Evolutionary conservation across 2,797 vertebrate species (phyloP).

Genomic region (Picus viridis): DNA sequence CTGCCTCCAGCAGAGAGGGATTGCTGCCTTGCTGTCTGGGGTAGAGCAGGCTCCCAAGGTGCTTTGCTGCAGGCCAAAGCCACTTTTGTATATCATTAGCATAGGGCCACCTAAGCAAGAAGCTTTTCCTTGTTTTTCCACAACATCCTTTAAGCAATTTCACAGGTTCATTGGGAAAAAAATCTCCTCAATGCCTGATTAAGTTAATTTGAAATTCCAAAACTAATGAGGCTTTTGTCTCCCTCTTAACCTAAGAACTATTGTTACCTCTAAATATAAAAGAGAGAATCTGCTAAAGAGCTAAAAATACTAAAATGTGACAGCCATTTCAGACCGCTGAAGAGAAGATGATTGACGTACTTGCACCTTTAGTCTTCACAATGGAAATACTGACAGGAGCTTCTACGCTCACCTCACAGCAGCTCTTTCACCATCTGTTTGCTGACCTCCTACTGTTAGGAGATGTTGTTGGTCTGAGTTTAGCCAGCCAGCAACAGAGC

Average conservation of each 20-base stretch:
- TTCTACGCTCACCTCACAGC: not conserved
- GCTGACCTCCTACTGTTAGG: not conserved
- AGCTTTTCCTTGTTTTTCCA: not conserved
- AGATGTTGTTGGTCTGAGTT: not conserved
- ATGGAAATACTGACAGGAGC: not conserved
- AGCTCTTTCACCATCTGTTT: not conserved
- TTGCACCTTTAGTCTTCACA: conserved; percentile 2
- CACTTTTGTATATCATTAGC: not conserved
- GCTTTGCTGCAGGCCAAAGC: accelerated
- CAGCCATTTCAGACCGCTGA: not conserved
- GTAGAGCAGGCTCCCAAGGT: accelerated
- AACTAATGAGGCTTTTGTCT: conserved; percentile 46
- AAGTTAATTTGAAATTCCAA: conserved; percentile 35
- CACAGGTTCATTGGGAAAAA: not conserved
- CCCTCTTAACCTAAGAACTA: conserved; percentile 12
- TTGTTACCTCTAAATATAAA: conserved; percentile 26
- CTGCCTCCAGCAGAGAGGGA: not conserved
- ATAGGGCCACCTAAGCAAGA: not conserved
- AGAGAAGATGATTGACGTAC: conserved; percentile 1
- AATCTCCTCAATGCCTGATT: not conserved
- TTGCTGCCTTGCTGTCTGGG: not conserved
- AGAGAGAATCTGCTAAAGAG: conserved; percentile 10
- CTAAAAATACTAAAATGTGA: conserved; percentile 41
- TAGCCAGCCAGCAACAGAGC: no score
- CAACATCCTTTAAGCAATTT: not conserved